Percentiles rank a stretch among this genome's conserved stretches.
Evolutionary conservation across 1,140 invertebrate species (phyloP).

Genomic region (Medauroidea extradentata): DNA sequence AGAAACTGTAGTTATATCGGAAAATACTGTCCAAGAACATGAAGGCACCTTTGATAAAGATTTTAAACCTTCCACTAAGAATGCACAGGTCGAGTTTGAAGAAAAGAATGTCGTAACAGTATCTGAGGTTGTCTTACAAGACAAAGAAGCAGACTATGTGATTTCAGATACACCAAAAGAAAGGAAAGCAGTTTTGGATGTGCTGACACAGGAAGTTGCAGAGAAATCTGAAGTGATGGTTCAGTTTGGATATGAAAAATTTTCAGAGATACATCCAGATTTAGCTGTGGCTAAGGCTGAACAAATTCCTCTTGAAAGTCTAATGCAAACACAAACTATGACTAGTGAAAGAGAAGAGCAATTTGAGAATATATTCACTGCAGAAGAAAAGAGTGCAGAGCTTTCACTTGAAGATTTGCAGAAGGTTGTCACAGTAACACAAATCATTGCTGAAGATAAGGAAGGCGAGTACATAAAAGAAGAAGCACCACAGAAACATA

Average conservation of each 20-base stretch:
- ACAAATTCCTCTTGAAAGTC: constrained; percentile 39
- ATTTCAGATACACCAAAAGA: constrained; percentile 13
- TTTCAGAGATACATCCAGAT: constrained; percentile 12
- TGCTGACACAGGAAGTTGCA: constrained; percentile 38
- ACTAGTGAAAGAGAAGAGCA: constrained; percentile 40
- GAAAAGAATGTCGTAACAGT: constrained; percentile 39
- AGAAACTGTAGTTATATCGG: constrained; percentile 43
- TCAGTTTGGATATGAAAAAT: constrained; percentile 32
- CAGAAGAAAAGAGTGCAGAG: constrained; percentile 30
- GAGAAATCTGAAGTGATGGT: constrained; percentile 38
- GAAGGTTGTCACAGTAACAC: constrained; percentile 33
- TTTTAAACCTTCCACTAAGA: constrained; percentile 30
- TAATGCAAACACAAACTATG: constrained; percentile 40
- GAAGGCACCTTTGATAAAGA: constrained; percentile 33
- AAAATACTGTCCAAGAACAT: constrained; percentile 30
- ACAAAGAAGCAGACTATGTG: constrained; percentile 47
- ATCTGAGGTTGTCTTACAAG: constrained; percentile 39
- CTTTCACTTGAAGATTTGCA: constrained; percentile 34
- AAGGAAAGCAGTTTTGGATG: constrained; percentile 20
- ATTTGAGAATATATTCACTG: constrained; percentile 23
- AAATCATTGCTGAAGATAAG: constrained; percentile 39
- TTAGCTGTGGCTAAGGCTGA: constrained; percentile 30
- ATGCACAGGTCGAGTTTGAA: constrained; percentile 36
- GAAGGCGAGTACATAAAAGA: constrained; percentile 32
- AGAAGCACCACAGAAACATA: constrained; percentile 25